Evolutionary conservation across 2,888 invertebrate genomes (phyloP).

Genomic region (Lycocerus yunnanus): DNA sequence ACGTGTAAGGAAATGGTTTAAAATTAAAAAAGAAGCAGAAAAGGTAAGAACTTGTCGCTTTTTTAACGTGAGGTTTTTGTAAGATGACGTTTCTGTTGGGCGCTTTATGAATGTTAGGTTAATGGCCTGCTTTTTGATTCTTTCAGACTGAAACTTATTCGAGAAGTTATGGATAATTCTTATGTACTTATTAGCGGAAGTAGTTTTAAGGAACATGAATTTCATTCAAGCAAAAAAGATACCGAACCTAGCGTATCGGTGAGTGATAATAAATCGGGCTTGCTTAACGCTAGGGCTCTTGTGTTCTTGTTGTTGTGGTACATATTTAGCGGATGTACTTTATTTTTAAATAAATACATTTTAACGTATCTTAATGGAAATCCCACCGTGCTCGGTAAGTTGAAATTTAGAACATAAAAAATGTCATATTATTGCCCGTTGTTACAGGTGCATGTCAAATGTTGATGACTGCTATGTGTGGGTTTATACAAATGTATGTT

Average conservation of each 20-base stretch:
- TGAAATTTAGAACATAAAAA: slow-evolving; percentile 5
- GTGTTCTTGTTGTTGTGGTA: slow-evolving; percentile 72
- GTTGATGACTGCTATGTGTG: slow-evolving; percentile 73
- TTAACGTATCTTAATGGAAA: slow-evolving; percentile 73
- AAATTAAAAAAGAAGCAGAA: neutral
- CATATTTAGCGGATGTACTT: slow-evolving; percentile 75
- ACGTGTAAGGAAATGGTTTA: neutral
- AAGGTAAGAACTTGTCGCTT: neutral
- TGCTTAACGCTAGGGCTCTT: slow-evolving; percentile 64
- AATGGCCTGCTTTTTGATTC: neutral
- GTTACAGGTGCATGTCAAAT: slow-evolving; percentile 73
- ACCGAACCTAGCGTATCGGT: slow-evolving; percentile 14
- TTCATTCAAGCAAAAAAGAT: slow-evolving; percentile 29
- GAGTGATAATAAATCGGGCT: slow-evolving; percentile 49
- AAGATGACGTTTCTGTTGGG: neutral
- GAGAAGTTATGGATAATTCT: slow-evolving; percentile 31
- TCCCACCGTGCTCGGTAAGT: slow-evolving; percentile 71
- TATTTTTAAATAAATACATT: slow-evolving; percentile 80
- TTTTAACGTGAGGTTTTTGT: neutral
- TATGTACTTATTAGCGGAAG: slow-evolving; percentile 25
- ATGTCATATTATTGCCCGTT: slow-evolving; percentile 21
- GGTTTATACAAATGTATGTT: slow-evolving; percentile 74
- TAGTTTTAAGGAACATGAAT: slow-evolving; percentile 28
- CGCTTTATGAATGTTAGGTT: neutral
- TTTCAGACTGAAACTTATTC: neutral